Conservation (phyloP, 2,797 vertebrate species). For the Coendou prehensilis region DNA sequence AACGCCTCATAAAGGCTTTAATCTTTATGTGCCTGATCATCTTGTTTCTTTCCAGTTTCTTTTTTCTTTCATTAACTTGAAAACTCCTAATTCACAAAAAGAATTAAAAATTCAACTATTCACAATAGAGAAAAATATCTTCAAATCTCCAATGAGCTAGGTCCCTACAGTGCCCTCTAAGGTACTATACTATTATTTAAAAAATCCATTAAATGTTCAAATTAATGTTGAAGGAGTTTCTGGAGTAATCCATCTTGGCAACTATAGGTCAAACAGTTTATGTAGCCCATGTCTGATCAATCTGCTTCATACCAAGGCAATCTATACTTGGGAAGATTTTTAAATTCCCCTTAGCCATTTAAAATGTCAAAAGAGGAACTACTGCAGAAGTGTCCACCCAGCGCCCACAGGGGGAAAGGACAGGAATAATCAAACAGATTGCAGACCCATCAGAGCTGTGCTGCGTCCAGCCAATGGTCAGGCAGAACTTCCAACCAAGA, state of each 20-base stretch:
- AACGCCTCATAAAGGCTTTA: conserved; percentile 15
- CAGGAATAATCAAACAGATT: conserved; percentile 40
- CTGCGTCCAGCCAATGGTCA: conserved; percentile 32
- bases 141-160: conserved; percentile 14
- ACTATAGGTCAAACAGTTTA: conserved; percentile 9
- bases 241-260: conserved; percentile 24
- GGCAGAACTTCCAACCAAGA: conserved; percentile 20
- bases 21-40: conserved; percentile 47
- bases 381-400: neutral
- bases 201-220: conserved; percentile 59
- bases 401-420: neutral
- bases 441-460: neutral
- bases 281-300: conserved; percentile 3
- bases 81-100: conserved; percentile 55
- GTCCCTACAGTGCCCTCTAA: neutral
- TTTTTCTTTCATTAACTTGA: neutral
- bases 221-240: conserved; percentile 51
- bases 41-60: conserved; percentile 41
- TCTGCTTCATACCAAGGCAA: conserved; percentile 26
- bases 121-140: conserved; percentile 48
- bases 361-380: conserved; percentile 45
- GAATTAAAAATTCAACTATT: conserved; percentile 59
- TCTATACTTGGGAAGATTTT: conserved; percentile 54
- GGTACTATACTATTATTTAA: neutral
- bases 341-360: conserved; percentile 36